Evolutionary conservation across 2,888 invertebrate species (phyloP).

Genomic region (Pemphredon lugubris): DNA sequence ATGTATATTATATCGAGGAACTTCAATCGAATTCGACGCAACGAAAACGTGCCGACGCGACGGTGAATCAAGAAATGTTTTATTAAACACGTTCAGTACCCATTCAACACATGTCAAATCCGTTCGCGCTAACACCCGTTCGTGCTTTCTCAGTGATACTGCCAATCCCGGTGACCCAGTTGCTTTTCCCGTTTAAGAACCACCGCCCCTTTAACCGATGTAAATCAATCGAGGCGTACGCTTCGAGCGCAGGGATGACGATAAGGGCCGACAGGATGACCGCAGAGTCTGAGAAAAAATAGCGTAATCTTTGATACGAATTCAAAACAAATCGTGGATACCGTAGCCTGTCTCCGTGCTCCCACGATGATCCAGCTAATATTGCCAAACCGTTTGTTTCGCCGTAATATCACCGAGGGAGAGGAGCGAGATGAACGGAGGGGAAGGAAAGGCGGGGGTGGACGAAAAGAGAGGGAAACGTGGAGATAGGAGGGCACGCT

Average conservation of each 20-base stretch:
- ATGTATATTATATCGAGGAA: too few species aligned
- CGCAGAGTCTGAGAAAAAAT: conserved; percentile 40
- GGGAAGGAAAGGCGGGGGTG: conserved; percentile 15
- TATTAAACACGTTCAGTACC: too few species aligned
- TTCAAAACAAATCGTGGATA: conserved; percentile 57
- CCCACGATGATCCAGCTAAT: conserved; percentile 55
- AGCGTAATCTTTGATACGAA: conserved; percentile 57
- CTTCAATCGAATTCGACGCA: too few species aligned
- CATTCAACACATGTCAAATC: conserved; percentile 43
- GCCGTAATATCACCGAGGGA: conserved; percentile 6
- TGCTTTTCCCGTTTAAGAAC: background rate
- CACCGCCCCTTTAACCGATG: too few species aligned
- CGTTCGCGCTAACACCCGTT: conserved; percentile 35
- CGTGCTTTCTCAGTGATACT: conserved; percentile 56
- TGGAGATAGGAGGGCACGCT: conserved; percentile 49
- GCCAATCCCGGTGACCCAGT: conserved; percentile 43
- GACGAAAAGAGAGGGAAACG: conserved; percentile 47
- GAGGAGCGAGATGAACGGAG: too few species aligned
- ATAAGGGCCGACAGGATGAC: background rate
- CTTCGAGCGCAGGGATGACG: background rate
- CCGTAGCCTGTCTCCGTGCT: conserved; percentile 53
- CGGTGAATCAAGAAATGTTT: too few species aligned
- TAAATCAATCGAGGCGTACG: too few species aligned
- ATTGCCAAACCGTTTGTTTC: conserved; percentile 52
- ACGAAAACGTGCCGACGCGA: too few species aligned